Evolutionary conservation across 2,113 vertebrate species (phyloP).

Genomic region (Larimichthys crocea): DNA sequence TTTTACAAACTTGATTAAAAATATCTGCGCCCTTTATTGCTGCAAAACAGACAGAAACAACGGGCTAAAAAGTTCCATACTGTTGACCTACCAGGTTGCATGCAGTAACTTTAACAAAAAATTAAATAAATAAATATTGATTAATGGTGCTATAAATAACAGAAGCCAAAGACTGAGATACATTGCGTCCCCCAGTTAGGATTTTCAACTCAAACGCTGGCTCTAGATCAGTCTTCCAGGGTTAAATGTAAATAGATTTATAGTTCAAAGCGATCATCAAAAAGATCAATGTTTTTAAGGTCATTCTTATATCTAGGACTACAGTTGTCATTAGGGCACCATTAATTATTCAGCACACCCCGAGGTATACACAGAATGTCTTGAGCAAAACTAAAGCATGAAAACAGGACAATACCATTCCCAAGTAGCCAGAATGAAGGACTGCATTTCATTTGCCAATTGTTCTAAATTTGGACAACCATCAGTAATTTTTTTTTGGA

Average conservation of each 20-base stretch:
- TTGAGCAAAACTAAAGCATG: conserved; percentile 61
- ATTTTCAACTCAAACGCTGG: conserved; percentile 44
- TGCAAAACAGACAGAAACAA: background rate
- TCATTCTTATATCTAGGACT: conserved; percentile 80
- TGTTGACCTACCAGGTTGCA: background rate
- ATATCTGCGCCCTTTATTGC: background rate
- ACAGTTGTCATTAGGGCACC: conserved; percentile 79
- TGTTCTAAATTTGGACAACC: conserved; percentile 50
- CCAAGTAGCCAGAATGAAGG: conserved; percentile 38
- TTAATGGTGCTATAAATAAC: conserved; percentile 4
- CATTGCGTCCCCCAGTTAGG: conserved; percentile 38
- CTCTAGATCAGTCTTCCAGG: conserved; percentile 61
- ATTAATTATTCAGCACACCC: conserved; percentile 82
- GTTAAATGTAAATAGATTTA: conserved; percentile 75
- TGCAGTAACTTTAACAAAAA: background rate
- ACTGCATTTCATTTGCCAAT: conserved; percentile 56
- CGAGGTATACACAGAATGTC: conserved; percentile 70
- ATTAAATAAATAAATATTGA: background rate
- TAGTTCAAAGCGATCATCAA: conserved; percentile 76
- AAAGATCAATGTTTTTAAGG: conserved; percentile 84
- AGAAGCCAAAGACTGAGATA: background rate
- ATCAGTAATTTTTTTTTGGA: conserved; percentile 49
- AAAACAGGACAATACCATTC: conserved; percentile 72
- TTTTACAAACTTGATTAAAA: background rate
- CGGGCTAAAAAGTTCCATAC: background rate